Evolutionary conservation across 2,797 vertebrate species (phyloP).

Genomic region (Propithecus deckenii): DNA sequence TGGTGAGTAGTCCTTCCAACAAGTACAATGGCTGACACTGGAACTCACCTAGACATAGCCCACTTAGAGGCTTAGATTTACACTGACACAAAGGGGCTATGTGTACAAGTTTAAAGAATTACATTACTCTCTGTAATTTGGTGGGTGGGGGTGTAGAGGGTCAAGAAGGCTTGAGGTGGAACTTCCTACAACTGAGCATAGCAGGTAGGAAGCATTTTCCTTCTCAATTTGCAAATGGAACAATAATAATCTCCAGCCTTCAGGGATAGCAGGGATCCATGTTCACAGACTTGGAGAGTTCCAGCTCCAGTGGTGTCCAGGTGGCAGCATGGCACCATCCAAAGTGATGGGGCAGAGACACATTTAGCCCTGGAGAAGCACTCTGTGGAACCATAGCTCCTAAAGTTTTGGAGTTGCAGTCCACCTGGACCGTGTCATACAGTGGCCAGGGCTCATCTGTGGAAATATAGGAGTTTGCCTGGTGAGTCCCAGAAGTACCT

Average conservation of each 20-base stretch:
- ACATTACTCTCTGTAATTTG: not conserved
- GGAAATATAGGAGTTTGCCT: not conserved
- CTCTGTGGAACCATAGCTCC: not conserved
- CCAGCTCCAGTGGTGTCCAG: not conserved
- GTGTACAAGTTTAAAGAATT: not conserved
- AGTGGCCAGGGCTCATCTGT: not conserved
- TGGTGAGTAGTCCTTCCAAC: not conserved
- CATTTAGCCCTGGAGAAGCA: not conserved
- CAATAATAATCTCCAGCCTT: not conserved
- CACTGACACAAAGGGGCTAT: not conserved
- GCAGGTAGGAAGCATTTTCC: not conserved
- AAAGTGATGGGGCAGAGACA: not conserved
- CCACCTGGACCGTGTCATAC: not conserved
- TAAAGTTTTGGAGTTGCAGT: not conserved
- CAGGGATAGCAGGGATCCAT: not conserved
- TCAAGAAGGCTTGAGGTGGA: not conserved
- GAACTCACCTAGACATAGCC: not conserved
- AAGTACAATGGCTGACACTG: not conserved
- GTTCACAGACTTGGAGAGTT: not conserved
- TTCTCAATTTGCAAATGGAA: not conserved
- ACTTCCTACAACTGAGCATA: not conserved
- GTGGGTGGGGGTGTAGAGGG: rapidly evolving
- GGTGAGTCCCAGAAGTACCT: not conserved
- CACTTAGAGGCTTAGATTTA: not conserved
- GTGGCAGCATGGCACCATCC: not conserved